Evolutionary conservation across 1,140 invertebrate species (phyloP).

Genomic region (Trinorchestia longiramus): DNA sequence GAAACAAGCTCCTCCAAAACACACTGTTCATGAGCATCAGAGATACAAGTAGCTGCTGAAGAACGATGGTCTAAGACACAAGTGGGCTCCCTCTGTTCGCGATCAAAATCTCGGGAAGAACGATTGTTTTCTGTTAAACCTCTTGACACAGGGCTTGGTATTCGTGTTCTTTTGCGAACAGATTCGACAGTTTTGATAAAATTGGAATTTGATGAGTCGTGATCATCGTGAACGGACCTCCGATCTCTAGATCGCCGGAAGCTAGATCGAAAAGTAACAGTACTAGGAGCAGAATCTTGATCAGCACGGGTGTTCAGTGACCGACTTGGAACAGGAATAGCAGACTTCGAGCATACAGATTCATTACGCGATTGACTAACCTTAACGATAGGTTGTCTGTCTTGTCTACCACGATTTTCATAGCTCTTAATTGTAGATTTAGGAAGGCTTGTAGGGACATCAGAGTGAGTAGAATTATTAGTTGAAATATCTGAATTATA

Average conservation of each 20-base stretch:
- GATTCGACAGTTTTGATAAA: background rate
- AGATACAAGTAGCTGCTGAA: background rate
- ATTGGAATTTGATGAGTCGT: background rate
- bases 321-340: background rate
- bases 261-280: conserved; percentile 13
- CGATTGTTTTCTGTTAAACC: background rate
- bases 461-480: background rate
- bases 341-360: background rate
- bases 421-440: background rate
- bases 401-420: background rate
- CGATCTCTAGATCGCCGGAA: conserved; percentile 31
- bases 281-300: background rate
- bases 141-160: conserved; percentile 32
- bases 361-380: background rate
- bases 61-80: background rate
- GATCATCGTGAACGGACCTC: conserved; percentile 37
- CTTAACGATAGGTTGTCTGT: background rate
- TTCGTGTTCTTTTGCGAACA: conserved; percentile 10
- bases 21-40: background rate
- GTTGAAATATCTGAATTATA: background rate
- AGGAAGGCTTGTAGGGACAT: background rate
- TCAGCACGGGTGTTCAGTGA: background rate
- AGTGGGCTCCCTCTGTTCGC: background rate
- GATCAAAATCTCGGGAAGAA: background rate
- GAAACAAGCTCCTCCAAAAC: background rate